Conservation (phyloP, 2,113 vertebrate genomes). For the Pteropus alecto region DNA sequence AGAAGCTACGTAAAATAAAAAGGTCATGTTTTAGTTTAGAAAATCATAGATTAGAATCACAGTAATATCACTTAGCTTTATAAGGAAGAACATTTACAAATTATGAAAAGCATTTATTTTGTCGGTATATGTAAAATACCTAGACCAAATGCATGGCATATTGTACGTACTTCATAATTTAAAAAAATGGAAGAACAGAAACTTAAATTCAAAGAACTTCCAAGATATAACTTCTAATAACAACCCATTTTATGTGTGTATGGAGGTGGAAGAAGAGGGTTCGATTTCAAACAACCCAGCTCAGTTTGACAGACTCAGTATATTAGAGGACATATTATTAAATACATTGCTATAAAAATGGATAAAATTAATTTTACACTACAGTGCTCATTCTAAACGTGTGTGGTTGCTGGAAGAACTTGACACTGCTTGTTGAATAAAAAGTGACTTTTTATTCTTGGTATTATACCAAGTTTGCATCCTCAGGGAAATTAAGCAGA, state of each 20-base stretch:
- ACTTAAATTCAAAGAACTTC: not conserved
- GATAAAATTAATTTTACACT: conserved; percentile 51
- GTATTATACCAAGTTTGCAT: not conserved
- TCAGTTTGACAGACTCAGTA: not conserved
- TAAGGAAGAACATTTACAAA: not conserved
- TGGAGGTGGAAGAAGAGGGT: not conserved
- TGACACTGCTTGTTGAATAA: conserved; percentile 24
- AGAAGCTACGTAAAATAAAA: not conserved
- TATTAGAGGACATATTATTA: conserved; percentile 31
- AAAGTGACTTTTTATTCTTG: conserved; percentile 41
- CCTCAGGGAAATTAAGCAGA: conserved; percentile 25
- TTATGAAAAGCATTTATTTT: not conserved
- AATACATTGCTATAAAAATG: conserved; percentile 51
- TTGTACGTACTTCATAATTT: not conserved
- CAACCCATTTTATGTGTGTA: not conserved
- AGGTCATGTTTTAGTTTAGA: not conserved
- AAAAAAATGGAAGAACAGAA: not conserved
- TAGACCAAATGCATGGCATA: not conserved
- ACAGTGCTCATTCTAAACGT: not conserved
- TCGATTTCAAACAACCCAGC: not conserved
- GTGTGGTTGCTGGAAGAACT: not conserved
- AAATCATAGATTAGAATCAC: not conserved
- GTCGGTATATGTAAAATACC: not conserved
- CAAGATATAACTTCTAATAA: not conserved
- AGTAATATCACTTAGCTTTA: not conserved